Evolutionary conservation across 2,797 vertebrate genomes (phyloP).

Genomic region (Pseudochaenichthys georgianus): DNA sequence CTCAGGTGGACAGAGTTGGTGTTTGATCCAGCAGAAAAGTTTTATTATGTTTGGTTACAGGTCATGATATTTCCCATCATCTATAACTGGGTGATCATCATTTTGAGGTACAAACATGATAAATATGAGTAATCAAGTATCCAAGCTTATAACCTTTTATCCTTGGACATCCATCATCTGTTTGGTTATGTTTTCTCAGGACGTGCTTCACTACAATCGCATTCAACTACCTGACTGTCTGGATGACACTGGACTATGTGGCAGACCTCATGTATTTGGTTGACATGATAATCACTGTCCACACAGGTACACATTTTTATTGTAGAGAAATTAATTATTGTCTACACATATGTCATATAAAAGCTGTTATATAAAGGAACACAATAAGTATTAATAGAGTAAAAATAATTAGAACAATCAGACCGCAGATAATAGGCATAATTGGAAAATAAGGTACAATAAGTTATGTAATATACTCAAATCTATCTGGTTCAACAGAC

Average conservation of each 20-base stretch:
- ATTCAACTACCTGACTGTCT: constrained; percentile 80
- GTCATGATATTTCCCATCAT: constrained; percentile 89
- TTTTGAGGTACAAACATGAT: constrained; percentile 86
- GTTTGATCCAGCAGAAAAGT: constrained; percentile 90
- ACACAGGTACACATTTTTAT: constrained; percentile 83
- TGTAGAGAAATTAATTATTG: not conserved
- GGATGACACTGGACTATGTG: constrained; percentile 90
- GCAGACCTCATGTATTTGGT: constrained; percentile 88
- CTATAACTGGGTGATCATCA: constrained; percentile 92
- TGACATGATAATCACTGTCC: constrained; percentile 86
- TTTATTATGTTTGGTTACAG: constrained; percentile 91
- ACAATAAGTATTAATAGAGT: too few species aligned
- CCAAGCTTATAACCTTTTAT: rapidly evolving
- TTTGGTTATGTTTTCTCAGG: constrained; percentile 68
- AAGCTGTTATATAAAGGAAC: not conserved
- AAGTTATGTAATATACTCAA: too few species aligned
- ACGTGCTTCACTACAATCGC: constrained; percentile 89
- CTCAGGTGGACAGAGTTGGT: constrained; percentile 81
- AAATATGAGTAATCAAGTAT: not conserved
- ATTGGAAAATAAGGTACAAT: too few species aligned
- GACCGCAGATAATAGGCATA: too few species aligned
- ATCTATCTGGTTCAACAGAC: too few species aligned
- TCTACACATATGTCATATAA: not conserved
- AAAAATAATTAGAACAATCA: too few species aligned
- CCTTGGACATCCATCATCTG: not conserved